These are phyloP conservation scores for Gari tellinella DNA, from an alignment of 2,888 invertebrate species.

Conservation along the genomic window DNA sequence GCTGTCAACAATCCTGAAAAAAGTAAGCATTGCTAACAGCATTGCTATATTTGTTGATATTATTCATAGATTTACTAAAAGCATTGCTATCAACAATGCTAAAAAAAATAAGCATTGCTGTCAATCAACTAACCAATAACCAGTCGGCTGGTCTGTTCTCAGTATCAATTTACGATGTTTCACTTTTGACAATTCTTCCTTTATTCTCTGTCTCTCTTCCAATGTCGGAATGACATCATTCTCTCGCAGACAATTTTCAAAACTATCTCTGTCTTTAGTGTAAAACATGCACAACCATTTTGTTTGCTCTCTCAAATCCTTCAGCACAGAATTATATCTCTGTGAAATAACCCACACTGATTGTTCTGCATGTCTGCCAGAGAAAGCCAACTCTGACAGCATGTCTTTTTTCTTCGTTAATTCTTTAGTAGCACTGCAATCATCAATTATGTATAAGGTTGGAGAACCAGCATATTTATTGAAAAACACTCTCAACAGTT, in stretches of 20 bases:
- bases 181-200: conserved; percentile 27
- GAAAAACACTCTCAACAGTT: conserved; percentile 33
- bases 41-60: conserved; percentile 10
- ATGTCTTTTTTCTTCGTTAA: no score
- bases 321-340: no score
- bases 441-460: no score
- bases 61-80: conserved; percentile 13
- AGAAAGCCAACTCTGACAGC: no score
- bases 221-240: conserved; percentile 52
- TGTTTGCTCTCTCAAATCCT: no score
- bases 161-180: conserved; percentile 44
- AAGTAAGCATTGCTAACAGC: conserved; percentile 7
- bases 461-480: no score
- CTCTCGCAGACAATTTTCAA: conserved; percentile 56
- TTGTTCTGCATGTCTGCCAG: no score
- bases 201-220: conserved; percentile 42
- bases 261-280: conserved; percentile 38
- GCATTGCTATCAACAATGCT: conserved; percentile 6
- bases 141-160: conserved; percentile 29
- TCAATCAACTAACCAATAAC: conserved; percentile 15
- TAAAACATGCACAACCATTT: conserved; percentile 54
- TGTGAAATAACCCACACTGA: no score
- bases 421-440: no score
- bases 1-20: neutral
- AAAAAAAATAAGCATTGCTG: neutral